Base-by-base conservation (phyloP, 2,888 invertebrate species). In the Macaria notata region DNA sequence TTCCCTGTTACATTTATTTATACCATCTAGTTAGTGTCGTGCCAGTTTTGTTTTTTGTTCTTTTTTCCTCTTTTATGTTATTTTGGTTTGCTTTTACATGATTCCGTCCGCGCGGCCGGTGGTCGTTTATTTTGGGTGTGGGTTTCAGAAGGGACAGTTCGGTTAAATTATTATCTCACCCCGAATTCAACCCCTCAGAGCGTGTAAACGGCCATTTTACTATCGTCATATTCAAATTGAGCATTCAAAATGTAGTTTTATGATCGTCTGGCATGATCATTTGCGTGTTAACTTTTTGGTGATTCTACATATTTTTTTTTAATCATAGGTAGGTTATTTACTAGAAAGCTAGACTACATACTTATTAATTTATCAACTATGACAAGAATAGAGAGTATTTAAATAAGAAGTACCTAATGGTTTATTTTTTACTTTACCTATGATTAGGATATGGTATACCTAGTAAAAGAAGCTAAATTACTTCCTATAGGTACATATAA, bases 1-100 rank as follows among this genome's bases (percentile, higher is more conserved):
- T 3, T 44, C 33, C 5, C 33, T 7, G 33, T 36, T 36, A 36
- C 2, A 19, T 19, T 19, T 43, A 9, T 8, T 44, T 8, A 9
- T 42, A 39, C 41, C 41, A n/a, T 4, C 41, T 43, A 9, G 36
- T 42, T 49, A 31, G 43, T 33, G 31, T 6, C 5, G n/a, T 36
- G 36, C 9, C 44, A 50, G 44, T 50, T 50, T 7, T 7, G 29
- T 36, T 5, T 46, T 19, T 19, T 19, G 2, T 19, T 19, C 19
- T 19, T 42, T 42, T 4, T 49, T 4, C 33, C 33, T 36, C 5
- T 36, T 36, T 36, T 36, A 36, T 36, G n/a, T 47, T 9, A 4
- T 43, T 41, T 48, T 84, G 81, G 81, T 81, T 83, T 79, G 58
- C 62, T 84, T 75, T 73, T 73, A 75, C 75, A 81, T 84, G 64